These are phyloP conservation scores for Cyrtodaria siliqua DNA, from an alignment of 2,888 invertebrate species.

Conservation along the genomic window DNA sequence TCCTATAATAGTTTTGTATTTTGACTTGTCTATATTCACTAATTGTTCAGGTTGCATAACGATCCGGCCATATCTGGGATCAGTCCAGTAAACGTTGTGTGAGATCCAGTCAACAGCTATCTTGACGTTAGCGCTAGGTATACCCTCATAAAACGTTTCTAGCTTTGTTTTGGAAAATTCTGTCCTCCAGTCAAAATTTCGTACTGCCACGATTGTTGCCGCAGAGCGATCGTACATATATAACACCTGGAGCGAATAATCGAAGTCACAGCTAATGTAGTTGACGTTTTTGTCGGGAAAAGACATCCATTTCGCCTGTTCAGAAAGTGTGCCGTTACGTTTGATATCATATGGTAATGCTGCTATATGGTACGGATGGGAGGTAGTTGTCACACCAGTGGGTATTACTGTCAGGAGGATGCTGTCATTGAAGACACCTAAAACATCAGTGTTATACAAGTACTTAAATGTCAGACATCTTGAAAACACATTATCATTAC, in stretches of 20 bases:
- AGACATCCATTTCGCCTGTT: too few relatives aligned
- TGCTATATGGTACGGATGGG: too few relatives aligned
- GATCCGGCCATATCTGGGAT: conserved; percentile 41
- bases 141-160: too few relatives aligned
- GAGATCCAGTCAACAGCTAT: conserved; percentile 59
- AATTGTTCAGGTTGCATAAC: conserved; percentile 39
- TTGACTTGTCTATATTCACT: conserved; percentile 3
- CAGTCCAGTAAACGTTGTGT: conserved; percentile 56
- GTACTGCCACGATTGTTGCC: conserved; percentile 1
- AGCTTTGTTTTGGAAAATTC: neutral
- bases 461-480: too few relatives aligned
- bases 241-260: conserved; percentile 5
- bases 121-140: neutral
- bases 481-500: too few relatives aligned
- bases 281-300: too few relatives aligned
- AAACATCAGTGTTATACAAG: too few relatives aligned
- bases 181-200: conserved; percentile 4
- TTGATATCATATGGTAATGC: too few relatives aligned
- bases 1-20: conserved; percentile 30
- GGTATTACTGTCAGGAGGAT: too few relatives aligned
- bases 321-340: too few relatives aligned
- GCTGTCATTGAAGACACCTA: too few relatives aligned
- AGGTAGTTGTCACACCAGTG: too few relatives aligned
- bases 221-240: neutral
- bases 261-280: neutral